Evolutionary conservation across 2,113 vertebrate species (phyloP), one percentile per base, ranked within the genome.

Genomic region (Grammomys surdaster): DNA sequence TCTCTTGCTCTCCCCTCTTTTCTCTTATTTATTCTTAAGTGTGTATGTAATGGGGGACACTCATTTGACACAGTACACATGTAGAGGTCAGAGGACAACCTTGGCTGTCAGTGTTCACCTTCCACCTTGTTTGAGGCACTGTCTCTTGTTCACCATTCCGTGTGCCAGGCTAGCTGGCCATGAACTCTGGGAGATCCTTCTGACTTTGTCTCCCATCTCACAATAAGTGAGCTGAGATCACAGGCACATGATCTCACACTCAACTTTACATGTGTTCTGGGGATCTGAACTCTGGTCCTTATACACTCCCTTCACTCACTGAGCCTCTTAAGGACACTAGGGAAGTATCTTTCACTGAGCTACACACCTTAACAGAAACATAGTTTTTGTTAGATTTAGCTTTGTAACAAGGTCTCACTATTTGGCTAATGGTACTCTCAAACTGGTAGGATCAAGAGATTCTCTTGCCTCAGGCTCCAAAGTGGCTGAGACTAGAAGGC

Each of bases 371-470:
- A 77, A 4, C 46, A 93, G 46, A 69, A 87, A 22, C 31, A 33
- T 60, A n/a, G 20, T 60, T 70, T n/a, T 54, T 43, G 31, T 80
- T 78, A 51, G 51, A 69, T 54, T 70, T 87, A n/a, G 65, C 72
- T 88, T 65, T 77, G 60, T 40, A 36, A 31, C 14, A 58, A 20
- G 9, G 9, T 93, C 48, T 93, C 8, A 54, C 54, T 48, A 75
- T 7, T 46, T 85, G 48, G 81, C 20, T 10, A 7, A 51, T 16
- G 16, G 13, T 93, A 28, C 3, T 70, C 9, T 70, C n/a, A 40
- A 93, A 88, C 40, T 28, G 73, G 5, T 70, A 43, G 73, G 31
- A 13, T 93, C n/a, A 58, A 67, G 65, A 70, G n/a, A 93, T 70
- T 4, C 14, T 48, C 60, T 31, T n/a, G 31, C 14, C 40, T 93